These are phyloP conservation scores for Belonocnema kinseyi DNA, from an alignment of 1,140 invertebrate genomes.

Conservation along the genomic window DNA sequence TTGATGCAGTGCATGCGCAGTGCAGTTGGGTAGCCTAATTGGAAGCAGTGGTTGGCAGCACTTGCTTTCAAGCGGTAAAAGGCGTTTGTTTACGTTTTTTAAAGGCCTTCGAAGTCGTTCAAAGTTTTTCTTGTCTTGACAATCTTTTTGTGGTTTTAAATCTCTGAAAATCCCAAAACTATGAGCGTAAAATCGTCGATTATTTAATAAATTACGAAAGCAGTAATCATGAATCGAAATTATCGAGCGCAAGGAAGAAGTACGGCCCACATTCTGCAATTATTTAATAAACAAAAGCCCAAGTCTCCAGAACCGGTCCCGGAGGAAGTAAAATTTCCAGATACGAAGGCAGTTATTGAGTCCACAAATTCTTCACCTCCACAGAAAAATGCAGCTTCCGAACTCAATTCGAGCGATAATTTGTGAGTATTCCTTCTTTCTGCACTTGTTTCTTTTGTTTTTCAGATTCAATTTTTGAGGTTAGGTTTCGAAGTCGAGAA, in stretches of 20 bases:
- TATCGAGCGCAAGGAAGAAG: conserved; percentile 22
- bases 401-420: neutral
- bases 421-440: neutral
- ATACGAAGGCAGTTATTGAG: neutral
- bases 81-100: too few relatives aligned
- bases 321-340: neutral
- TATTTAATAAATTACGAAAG: too few relatives aligned
- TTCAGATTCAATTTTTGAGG: neutral
- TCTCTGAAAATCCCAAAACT: too few relatives aligned
- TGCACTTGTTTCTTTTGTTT: neutral
- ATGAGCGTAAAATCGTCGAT: too few relatives aligned
- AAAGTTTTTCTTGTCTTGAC: too few relatives aligned
- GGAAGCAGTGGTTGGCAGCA: too few relatives aligned
- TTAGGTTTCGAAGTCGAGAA: neutral
- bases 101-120: too few relatives aligned
- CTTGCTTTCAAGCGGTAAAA: too few relatives aligned
- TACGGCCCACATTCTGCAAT: conserved; percentile 4
- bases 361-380: neutral
- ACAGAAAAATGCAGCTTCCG: too few relatives aligned
- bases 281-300: conserved; percentile 3
- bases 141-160: too few relatives aligned
- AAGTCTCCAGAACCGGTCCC: neutral
- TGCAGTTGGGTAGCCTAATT: too few relatives aligned
- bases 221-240: conserved; percentile 9
- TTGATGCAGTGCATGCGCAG: too few relatives aligned